Evolutionary conservation across 1,140 invertebrate genomes (phyloP), one percentile per base, ranked within the genome.

Genomic region (Drosophila sechellia): DNA sequence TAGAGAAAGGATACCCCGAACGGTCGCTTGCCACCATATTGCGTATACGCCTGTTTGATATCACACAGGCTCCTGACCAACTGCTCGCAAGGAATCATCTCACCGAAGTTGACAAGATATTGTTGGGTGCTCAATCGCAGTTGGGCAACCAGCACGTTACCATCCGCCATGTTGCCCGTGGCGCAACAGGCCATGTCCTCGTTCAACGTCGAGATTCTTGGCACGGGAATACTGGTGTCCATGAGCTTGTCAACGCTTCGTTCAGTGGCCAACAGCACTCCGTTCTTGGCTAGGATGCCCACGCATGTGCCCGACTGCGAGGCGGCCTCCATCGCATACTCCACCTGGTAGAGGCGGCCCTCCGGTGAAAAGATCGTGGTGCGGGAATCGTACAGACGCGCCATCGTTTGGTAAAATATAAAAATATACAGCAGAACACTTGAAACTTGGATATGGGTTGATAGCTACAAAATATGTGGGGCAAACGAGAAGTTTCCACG

Each of bases 321-420:
- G 85, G 99, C 99, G 66, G 99, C 99, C 94, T 99, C 99, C 98
- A 99, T 99, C 3, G 99, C 99, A 96, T 99, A 99, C 93, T 99
- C 99, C 5, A 99, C 99, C 93, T 99, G 99, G 92, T 99, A 99
- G 1, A 99, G 93, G 58, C 99, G 96, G 45, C 97, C 98, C 95
- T 99, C 99, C 0, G 99, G 99, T 12, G 98, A 99, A 92, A 99
- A 99, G 74, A 99, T 99, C 20, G 99, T 99, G 37, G 98, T 99
- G 92, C 98, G 95, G 3, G 49, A 25, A 3, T 52, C 49, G 11
- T 35, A 52, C 11, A 34, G 31, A 35, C 49, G 49, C 0, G 49
- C 49, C 49, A 52, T 52, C 4, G 4, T 12, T 5, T 1, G 5
- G 3, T 3, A 12, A 13, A 35, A 20, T 52, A 35, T 20, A 17